Conservation (phyloP, 2,888 invertebrate species). For the Nymphalis urticae region DNA sequence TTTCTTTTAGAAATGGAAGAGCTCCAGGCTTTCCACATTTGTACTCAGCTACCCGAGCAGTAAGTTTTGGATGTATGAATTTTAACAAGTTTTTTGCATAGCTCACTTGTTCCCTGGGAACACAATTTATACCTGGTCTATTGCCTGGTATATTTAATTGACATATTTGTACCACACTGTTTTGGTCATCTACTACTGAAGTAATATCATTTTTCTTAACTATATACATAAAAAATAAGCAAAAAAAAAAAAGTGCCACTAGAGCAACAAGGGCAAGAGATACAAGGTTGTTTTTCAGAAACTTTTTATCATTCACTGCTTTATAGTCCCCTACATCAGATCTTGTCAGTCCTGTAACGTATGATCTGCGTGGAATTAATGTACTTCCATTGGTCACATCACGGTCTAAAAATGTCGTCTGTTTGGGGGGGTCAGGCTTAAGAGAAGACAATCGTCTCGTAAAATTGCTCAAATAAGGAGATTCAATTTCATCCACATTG, state of each 20-base stretch:
- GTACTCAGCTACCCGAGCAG: constrained; percentile 79
- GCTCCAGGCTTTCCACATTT: constrained; percentile 79
- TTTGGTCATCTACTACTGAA: constrained; percentile 77
- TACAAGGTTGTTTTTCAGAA: constrained; percentile 83
- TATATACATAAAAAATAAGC: constrained; percentile 85
- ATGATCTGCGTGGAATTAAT: constrained; percentile 64
- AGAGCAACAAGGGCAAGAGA: constrained; percentile 83
- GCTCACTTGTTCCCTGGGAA: constrained; percentile 82
- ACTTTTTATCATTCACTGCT: constrained; percentile 70
- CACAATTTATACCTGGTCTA: constrained; percentile 84
- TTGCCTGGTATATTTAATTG: constrained; percentile 74
- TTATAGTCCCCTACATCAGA: constrained; percentile 70
- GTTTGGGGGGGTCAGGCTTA: constrained; percentile 65
- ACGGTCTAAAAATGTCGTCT: constrained; percentile 56
- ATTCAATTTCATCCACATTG: constrained; percentile 80
- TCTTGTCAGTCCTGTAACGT: constrained; percentile 63
- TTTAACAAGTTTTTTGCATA: constrained; percentile 84
- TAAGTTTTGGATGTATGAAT: constrained; percentile 84
- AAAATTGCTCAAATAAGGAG: constrained; percentile 87
- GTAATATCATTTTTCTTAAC: constrained; percentile 83
- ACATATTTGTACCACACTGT: constrained; percentile 82
- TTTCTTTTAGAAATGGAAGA: constrained; percentile 83
- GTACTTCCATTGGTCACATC: constrained; percentile 71
- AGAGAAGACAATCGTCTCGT: constrained; percentile 82
- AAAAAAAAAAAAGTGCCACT: constrained; percentile 84